Evolutionary conservation across 2,797 vertebrate species (phyloP), one percentile per base, ranked within the genome.

Genomic region (Bradypus variegatus): DNA sequence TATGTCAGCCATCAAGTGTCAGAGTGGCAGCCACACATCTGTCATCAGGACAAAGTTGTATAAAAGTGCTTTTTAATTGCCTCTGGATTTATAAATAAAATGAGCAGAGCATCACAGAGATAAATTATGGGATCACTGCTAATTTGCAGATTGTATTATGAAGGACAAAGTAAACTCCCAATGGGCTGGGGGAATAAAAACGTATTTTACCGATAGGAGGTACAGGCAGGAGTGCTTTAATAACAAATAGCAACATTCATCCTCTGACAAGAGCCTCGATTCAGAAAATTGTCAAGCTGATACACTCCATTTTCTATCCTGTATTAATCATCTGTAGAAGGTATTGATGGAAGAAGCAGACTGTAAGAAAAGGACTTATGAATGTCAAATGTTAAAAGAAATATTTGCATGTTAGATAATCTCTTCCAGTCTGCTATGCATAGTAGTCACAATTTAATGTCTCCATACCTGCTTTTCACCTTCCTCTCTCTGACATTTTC

Each of bases 1-100:
- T 98, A 98, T 98, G 97, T 97, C 97, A 97, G 95, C 95, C 93
- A 94, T 98, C 97, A 97, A 97, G 97, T 95, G 94, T 97, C 94
- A 96, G 97, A 97, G 97, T 97, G 97, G 97, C 97, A 97, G 95
- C 97, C 97, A 96, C 97, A 96, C 97, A 97, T 97, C 97, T 97
- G 97, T 97, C 98, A 97, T 94, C 93, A 94, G 94, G 95, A 98
- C 96, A 97, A 95, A 95, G 95, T 95, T 95, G 90, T 95, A 96
- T 95, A 96, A 97, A 97, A 96, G 95, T 90, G 72, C 96, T 96
- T 97, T 50, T 97, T 97, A 98, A 98, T 98, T 97, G 97, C 95
- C 95, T 97, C 95, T 95, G 92, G 95, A 97, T 97, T 45, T 97
- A 97, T 96, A 97, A 97, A 97, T 97, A 97, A 97, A 97, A 97